phyloP scores from a whole-genome alignment of 30 jellyfish, hydroid and myxozoan species.

The Cassiopea andromeda region DNA sequence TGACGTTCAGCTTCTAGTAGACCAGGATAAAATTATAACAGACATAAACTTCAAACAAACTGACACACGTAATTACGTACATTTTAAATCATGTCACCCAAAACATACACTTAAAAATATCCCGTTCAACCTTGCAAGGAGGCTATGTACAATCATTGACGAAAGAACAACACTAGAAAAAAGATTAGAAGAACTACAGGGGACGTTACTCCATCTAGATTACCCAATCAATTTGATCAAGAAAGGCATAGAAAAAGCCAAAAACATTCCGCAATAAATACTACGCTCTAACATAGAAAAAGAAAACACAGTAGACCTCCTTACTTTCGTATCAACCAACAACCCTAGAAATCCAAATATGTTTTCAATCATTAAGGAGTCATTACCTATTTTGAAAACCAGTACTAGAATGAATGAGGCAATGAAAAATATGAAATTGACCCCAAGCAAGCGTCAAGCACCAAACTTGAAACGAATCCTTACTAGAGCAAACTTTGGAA shows the following conservation, averaged over 20 bases:
- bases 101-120: neutral
- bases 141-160: neutral
- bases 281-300: neutral
- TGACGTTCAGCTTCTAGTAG: conserved; percentile 2
- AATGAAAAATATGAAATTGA: conserved; percentile 12
- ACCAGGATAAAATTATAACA: neutral
- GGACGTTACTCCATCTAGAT: neutral
- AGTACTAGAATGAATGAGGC: conserved; percentile 18
- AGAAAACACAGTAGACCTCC: neutral
- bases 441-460: conserved; percentile 49
- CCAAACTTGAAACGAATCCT: conserved; percentile 25
- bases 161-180: neutral
- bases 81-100: conserved; percentile 5
- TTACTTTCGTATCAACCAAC: conserved; percentile 25
- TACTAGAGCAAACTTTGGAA: conserved; percentile 27
- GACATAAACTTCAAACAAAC: conserved; percentile 3
- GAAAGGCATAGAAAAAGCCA: neutral
- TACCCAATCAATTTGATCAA: conserved; percentile 4
- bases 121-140: neutral
- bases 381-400: conserved; percentile 25
- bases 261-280: conserved; percentile 1
- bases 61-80: neutral
- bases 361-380: conserved; percentile 13
- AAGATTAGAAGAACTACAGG: conserved; percentile 1
- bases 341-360: conserved; percentile 48